A percentile compares a stretch with the other conserved stretches of the same genome.
phyloP scores from a whole-genome alignment of 1,140 invertebrate species.

The Tetragonula clypearis region DNA sequence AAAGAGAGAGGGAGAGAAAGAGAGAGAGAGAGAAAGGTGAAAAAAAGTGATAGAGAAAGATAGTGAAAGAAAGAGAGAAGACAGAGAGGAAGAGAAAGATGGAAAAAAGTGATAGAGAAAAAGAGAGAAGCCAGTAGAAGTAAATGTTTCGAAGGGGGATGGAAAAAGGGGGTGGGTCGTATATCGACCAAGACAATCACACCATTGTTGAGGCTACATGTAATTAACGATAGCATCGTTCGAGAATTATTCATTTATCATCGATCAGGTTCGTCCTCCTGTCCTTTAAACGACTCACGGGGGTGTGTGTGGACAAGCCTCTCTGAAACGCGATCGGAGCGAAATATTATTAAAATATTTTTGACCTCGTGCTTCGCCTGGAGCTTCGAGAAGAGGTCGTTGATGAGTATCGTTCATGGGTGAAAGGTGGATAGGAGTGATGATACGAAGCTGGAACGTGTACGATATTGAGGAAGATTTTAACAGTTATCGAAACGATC shows the following conservation, averaged over 20 bases:
- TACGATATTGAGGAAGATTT: background rate
- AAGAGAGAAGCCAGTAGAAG: too few relatives aligned
- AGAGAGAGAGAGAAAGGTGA: too few relatives aligned
- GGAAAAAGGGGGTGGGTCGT: slow-evolving; percentile 37
- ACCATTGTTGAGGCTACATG: slow-evolving; percentile 73
- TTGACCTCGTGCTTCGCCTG: background rate
- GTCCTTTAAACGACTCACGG: slow-evolving; percentile 54
- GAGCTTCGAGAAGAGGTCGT: background rate
- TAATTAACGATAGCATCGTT: slow-evolving; percentile 78
- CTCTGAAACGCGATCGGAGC: slow-evolving; percentile 5
- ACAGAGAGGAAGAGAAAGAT: too few relatives aligned
- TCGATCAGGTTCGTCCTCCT: slow-evolving; percentile 46
- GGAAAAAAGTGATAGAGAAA: background rate
- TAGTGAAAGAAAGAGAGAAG: background rate
- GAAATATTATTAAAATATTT: slow-evolving; percentile 18
- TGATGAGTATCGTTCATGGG: background rate
- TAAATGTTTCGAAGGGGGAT: background rate
- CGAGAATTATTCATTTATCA: slow-evolving; percentile 73
- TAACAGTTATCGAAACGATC: background rate
- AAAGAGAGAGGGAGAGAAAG: too few relatives aligned
- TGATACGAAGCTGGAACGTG: background rate
- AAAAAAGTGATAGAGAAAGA: too few relatives aligned
- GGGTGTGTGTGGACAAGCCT: slow-evolving; percentile 3
- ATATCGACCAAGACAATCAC: slow-evolving; percentile 74
- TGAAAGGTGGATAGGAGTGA: background rate